Evolutionary conservation across 1,140 invertebrate genomes (phyloP).

Genomic region (Atta cephalotes): DNA sequence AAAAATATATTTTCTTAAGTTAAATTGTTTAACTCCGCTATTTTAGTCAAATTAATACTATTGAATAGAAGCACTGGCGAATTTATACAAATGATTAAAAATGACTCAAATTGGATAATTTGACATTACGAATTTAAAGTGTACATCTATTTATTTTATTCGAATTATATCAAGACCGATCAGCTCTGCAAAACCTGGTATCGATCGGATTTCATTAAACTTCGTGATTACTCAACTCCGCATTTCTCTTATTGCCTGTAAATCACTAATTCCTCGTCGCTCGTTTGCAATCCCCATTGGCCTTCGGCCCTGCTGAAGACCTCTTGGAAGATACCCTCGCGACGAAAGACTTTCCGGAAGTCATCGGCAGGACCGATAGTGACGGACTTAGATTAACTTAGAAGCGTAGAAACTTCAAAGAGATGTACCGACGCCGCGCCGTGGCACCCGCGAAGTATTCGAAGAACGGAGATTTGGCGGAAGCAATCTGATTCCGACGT

Average conservation of each 20-base stretch:
- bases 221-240: constrained; percentile 41
- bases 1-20: too few species aligned
- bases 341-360: constrained; percentile 52
- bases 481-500: constrained; percentile 70
- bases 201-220: constrained; percentile 51
- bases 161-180: constrained; percentile 26
- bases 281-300: constrained; percentile 34
- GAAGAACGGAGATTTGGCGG: constrained; percentile 74
- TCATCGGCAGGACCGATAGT: constrained; percentile 62
- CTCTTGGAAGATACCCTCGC: constrained; percentile 38
- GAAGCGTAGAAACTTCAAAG: constrained; percentile 69
- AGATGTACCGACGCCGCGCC: constrained; percentile 55
- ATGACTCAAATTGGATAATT: too few species aligned
- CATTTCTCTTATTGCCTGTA: constrained; percentile 53
- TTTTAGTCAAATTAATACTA: too few species aligned
- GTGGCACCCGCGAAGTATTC: constrained; percentile 72
- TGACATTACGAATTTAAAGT: too few species aligned
- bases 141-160: constrained; percentile 3
- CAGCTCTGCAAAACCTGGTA: constrained; percentile 19
- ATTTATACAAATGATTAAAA: too few species aligned
- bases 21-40: too few species aligned
- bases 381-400: constrained; percentile 76
- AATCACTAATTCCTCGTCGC: constrained; percentile 56
- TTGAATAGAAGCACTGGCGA: too few species aligned
- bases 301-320: not conserved